A percentile compares a stretch with the other conserved stretches of the same genome.
phyloP scores from a whole-genome alignment of 2,113 vertebrate genomes.

The Brevimyrus niger region DNA sequence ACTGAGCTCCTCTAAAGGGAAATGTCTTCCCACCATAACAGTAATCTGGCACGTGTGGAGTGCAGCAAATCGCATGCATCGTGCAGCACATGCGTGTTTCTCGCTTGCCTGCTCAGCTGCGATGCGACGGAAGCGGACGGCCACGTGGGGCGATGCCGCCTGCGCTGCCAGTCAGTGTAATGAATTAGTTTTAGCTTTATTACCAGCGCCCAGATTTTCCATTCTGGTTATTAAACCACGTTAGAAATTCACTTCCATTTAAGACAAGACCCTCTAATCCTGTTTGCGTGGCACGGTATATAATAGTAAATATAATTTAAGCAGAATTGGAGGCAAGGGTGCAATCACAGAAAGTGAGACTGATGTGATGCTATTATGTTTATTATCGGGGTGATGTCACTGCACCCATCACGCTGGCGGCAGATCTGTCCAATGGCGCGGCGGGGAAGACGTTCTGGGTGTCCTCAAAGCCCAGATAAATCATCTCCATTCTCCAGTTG shows the following conservation, averaged over 20 bases:
- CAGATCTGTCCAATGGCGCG: conserved; percentile 35
- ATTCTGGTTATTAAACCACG: conserved; percentile 67
- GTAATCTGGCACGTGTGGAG: background rate
- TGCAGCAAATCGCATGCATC: background rate
- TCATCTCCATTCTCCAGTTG: conserved; percentile 28
- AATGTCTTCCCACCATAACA: background rate
- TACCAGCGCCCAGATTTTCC: conserved; percentile 62
- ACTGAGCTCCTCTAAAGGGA: background rate
- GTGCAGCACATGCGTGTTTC: background rate
- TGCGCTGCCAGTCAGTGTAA: conserved; percentile 46
- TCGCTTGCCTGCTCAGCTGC: conserved; percentile 23
- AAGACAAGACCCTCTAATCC: conserved; percentile 58
- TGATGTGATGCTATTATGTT: conserved; percentile 61
- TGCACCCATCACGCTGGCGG: conserved; percentile 19
- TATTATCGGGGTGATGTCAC: conserved; percentile 42
- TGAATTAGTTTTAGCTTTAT: conserved; percentile 71
- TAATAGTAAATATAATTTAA: conserved; percentile 71
- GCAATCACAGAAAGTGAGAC: conserved; percentile 66
- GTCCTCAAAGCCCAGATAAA: conserved; percentile 46
- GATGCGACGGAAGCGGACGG: conserved; percentile 25
- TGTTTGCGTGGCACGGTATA: conserved; percentile 62
- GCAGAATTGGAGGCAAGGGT: conserved; percentile 59
- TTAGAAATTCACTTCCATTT: conserved; percentile 72
- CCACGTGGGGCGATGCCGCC: conserved; percentile 20
- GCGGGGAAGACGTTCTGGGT: conserved; percentile 30